These are phyloP conservation scores for Himalopsyche phryganea DNA, from an alignment of 1,140 invertebrate genomes.

Conservation along the genomic window DNA sequence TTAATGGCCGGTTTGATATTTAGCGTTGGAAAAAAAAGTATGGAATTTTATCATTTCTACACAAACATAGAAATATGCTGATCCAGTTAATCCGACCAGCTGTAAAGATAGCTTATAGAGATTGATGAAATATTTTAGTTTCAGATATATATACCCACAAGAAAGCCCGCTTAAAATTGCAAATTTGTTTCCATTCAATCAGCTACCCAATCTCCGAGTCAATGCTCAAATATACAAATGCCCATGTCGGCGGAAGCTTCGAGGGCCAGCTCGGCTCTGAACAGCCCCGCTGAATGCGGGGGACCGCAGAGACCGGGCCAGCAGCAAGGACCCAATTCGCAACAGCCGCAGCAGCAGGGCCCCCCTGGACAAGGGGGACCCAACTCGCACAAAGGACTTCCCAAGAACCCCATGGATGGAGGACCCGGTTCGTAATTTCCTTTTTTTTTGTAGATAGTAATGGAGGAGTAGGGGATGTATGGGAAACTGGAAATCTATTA, in stretches of 20 bases:
- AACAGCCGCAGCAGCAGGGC: conserved; percentile 37
- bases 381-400: conserved; percentile 43
- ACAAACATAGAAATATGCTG: no score
- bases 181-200: background rate
- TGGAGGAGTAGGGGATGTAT: no score
- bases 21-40: no score
- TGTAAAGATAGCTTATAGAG: background rate
- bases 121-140: no score
- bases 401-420: conserved; percentile 41
- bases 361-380: conserved; percentile 33
- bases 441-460: background rate
- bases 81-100: background rate
- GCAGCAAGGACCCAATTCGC: conserved; percentile 29
- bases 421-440: conserved; percentile 41
- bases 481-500: background rate
- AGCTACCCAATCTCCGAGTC: conserved; percentile 51
- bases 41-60: no score
- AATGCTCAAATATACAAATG: conserved; percentile 43
- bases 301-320: conserved; percentile 39
- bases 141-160: no score
- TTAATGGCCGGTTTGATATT: no score
- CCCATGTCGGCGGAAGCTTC: conserved; percentile 50
- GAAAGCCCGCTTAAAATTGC: no score
- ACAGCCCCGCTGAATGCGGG: conserved; percentile 40
- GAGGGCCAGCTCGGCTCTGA: conserved; percentile 46